phyloP scores from a whole-genome alignment of 30 jellyfish, hydroid and myxozoan species.

The Cassiopea andromeda region DNA sequence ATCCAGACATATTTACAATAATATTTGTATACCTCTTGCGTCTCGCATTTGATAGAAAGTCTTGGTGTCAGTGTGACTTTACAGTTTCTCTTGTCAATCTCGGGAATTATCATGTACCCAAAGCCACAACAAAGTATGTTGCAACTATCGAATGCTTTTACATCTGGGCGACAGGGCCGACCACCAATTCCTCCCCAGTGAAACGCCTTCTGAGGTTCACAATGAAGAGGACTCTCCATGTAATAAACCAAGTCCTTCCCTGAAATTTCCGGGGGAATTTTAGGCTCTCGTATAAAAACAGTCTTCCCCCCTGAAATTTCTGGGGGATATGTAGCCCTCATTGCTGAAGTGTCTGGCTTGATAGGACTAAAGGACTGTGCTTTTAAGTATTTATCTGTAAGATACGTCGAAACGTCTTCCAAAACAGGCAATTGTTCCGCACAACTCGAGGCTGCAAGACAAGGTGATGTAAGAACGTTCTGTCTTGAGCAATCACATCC shows the following conservation, averaged over 20 bases:
- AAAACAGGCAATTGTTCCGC: constrained; percentile 57
- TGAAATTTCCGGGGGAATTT: constrained; percentile 56
- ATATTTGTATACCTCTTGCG: constrained; percentile 53
- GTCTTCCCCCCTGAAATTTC: constrained; percentile 63
- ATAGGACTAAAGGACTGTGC: constrained; percentile 52
- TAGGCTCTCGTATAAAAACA: constrained; percentile 42
- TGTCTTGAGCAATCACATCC: constrained; percentile 62
- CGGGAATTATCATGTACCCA: constrained; percentile 73
- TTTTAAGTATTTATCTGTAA: constrained; percentile 49
- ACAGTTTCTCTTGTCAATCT: constrained; percentile 64
- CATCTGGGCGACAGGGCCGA: constrained; percentile 76
- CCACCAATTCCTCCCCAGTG: constrained; percentile 88
- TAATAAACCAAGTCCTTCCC: constrained; percentile 54
- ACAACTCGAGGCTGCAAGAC: constrained; percentile 65
- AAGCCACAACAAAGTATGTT: constrained; percentile 75
- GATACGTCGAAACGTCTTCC: constrained; percentile 63
- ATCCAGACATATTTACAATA: constrained; percentile 74
- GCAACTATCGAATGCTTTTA: constrained; percentile 71
- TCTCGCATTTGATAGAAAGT: constrained; percentile 62
- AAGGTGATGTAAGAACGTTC: constrained; percentile 17
- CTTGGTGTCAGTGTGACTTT: constrained; percentile 24
- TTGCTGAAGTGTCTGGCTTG: constrained; percentile 11
- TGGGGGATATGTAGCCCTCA: constrained; percentile 60
- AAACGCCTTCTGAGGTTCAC: constrained; percentile 57
- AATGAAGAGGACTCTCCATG: constrained; percentile 66